Percentiles rank a stretch among this genome's conserved stretches.
Evolutionary conservation across 2,888 invertebrate genomes (phyloP).

Genomic region (Sarcophaga carnaria): DNA sequence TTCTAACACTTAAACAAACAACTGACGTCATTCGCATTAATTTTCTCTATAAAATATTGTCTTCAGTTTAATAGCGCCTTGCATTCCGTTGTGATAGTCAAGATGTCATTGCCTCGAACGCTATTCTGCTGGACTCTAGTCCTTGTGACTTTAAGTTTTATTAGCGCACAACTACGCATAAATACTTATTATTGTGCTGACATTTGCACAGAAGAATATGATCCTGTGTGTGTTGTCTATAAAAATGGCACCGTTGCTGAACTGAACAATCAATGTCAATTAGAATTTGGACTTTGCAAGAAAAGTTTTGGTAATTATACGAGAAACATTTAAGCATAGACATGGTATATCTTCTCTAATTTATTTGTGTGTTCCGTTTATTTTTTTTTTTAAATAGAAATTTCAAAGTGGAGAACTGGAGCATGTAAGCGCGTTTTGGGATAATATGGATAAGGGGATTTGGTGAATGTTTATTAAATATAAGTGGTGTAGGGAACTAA

Average conservation of each 20-base stretch:
- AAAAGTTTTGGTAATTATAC: constrained; percentile 4
- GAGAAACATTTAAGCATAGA: neutral
- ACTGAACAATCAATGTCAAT: constrained; percentile 32
- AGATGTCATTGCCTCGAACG: neutral
- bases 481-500: neutral
- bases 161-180: neutral
- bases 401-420: constrained; percentile 25
- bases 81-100: neutral
- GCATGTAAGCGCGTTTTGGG: neutral
- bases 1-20: no score
- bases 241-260: constrained; percentile 32
- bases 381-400: constrained; percentile 15
- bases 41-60: neutral
- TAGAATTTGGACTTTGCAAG: constrained; percentile 1
- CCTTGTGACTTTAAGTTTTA: constrained; percentile 5
- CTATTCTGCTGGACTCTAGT: neutral
- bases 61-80: neutral
- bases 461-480: no score
- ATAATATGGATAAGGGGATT: neutral
- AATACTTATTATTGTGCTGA: constrained; percentile 20
- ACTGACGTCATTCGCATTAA: no score
- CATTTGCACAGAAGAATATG: neutral
- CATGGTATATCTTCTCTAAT: neutral
- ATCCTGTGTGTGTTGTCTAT: constrained; percentile 46
- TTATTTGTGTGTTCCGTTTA: neutral